phyloP scores from a whole-genome alignment of 2,888 invertebrate genomes.

The Mimas tiliae region DNA sequence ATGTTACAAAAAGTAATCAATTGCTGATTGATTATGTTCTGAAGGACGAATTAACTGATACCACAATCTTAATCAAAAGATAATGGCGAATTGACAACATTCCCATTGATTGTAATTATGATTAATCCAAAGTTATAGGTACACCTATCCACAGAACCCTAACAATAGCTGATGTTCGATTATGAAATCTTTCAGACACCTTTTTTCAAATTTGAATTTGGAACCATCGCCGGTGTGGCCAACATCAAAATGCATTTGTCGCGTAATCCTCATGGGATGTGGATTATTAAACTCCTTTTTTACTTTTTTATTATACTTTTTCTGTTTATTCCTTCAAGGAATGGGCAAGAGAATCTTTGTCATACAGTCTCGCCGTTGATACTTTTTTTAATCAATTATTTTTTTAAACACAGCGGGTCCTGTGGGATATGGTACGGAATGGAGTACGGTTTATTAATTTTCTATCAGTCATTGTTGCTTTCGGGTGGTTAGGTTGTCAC shows the following conservation, averaged over 20 bases:
- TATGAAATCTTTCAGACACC: slow-evolving; percentile 52
- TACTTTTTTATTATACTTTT: slow-evolving; percentile 47
- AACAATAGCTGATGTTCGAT: slow-evolving; percentile 46
- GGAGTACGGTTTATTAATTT: slow-evolving; percentile 69
- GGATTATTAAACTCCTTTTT: slow-evolving; percentile 71
- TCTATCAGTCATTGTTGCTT: slow-evolving; percentile 63
- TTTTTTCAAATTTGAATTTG: slow-evolving; percentile 67
- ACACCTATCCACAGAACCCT: slow-evolving; percentile 35
- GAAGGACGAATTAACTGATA: not conserved
- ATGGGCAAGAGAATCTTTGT: slow-evolving; percentile 19
- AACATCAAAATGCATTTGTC: slow-evolving; percentile 80
- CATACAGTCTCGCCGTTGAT: slow-evolving; percentile 11
- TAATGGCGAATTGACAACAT: slow-evolving; percentile 1
- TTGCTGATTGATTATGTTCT: not conserved
- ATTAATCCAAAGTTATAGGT: not conserved
- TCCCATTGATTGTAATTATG: slow-evolving; percentile 34
- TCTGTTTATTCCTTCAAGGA: slow-evolving; percentile 28
- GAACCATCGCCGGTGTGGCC: slow-evolving; percentile 78
- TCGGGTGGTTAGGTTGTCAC: slow-evolving; percentile 26
- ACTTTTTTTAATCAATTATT: slow-evolving; percentile 61
- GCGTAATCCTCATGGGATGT: slow-evolving; percentile 80
- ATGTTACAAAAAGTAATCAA: not conserved
- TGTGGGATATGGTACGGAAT: slow-evolving; percentile 68
- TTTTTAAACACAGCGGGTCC: slow-evolving; percentile 75
- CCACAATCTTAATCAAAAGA: slow-evolving; percentile 28